Conservation (phyloP, 2,113 vertebrate genomes). For the Hydrochoerus hydrochaeris region DNA sequence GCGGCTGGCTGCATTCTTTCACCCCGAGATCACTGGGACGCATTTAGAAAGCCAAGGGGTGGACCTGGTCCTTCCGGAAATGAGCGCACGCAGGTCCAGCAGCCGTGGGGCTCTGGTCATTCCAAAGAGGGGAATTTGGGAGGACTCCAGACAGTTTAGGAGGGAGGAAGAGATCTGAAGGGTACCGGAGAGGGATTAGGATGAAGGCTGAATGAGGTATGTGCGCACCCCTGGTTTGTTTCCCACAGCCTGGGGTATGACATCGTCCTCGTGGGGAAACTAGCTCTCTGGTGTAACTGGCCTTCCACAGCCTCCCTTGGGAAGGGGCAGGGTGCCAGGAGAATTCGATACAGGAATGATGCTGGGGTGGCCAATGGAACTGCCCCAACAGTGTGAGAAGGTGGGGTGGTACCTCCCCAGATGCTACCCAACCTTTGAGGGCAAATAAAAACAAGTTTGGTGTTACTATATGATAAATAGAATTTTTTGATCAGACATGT, state of each 20-base stretch:
- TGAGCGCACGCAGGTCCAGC: constrained; percentile 11
- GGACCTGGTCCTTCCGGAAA: constrained; percentile 40
- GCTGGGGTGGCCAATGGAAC: background rate
- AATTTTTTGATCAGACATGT: background rate
- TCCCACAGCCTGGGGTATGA: background rate
- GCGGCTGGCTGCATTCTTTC: constrained; percentile 90
- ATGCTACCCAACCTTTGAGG: background rate
- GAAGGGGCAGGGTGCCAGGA: background rate
- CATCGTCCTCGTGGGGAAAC: background rate
- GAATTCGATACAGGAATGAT: background rate
- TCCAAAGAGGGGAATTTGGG: background rate
- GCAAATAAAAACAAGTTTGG: constrained; percentile 26
- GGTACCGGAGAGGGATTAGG: background rate
- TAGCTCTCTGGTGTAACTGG: background rate
- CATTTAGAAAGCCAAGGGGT: constrained; percentile 60
- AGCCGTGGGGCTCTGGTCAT: background rate
- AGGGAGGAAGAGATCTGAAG: background rate
- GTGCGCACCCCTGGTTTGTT: background rate
- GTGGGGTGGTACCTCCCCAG: background rate
- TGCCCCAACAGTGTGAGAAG: background rate
- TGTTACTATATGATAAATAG: background rate
- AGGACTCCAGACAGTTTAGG: background rate
- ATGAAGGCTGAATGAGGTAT: background rate
- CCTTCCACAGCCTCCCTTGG: background rate
- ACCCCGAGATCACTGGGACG: constrained; percentile 86